phyloP scores from a whole-genome alignment of 2,888 invertebrate genomes.

The Andrena chrysosceles region DNA sequence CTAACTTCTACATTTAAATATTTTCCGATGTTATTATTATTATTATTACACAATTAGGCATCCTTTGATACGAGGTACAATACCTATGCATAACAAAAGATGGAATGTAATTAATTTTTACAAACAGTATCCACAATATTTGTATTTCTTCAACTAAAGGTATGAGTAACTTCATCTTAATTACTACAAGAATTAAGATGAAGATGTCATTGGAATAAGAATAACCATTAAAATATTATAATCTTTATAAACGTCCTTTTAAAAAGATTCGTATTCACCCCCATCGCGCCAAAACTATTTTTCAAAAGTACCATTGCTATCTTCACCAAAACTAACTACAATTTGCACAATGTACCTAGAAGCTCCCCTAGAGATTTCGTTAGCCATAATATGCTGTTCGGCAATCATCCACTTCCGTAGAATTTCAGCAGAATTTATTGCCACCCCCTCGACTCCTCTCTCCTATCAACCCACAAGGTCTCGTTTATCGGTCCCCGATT shows the following conservation, averaged over 20 bases:
- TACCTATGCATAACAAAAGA: not conserved
- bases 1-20: no score
- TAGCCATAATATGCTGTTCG: not conserved
- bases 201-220: no score
- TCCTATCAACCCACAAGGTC: not conserved
- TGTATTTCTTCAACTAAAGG: no score
- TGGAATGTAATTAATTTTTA: no score
- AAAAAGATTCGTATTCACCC: not conserved
- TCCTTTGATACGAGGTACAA: not conserved
- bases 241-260: no score
- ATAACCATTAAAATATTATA: no score
- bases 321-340: not conserved
- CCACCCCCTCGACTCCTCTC: not conserved
- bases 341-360: not conserved
- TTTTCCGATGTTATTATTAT: no score
- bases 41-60: no score
- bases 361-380: not conserved
- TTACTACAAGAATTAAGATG: no score
- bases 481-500: slow-evolving; percentile 4
- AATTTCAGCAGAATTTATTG: slow-evolving; percentile 18
- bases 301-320: not conserved
- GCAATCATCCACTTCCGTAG: not conserved
- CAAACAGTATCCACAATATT: no score
- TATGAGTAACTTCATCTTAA: no score
- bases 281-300: not conserved